Evolutionary conservation across 2,888 invertebrate genomes (phyloP), one percentile per base, ranked within the genome.

Genomic region (Heliothis peltigera): DNA sequence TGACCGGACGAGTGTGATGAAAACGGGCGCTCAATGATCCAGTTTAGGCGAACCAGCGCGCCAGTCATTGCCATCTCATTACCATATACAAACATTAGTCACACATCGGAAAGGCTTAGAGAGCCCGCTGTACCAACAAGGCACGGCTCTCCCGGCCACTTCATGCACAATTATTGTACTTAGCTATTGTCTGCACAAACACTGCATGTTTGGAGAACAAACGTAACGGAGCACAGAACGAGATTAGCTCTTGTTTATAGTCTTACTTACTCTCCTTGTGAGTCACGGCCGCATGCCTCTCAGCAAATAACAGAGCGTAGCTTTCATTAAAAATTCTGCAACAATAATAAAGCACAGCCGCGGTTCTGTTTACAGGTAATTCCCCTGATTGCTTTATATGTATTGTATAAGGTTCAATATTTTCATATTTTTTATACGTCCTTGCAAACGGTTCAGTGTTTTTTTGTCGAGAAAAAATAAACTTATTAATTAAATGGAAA

Each of bases 51-150:
- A 87, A 87, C 87, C 86, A 85, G 85, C 86, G 84, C 80, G 80
- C 85, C 80, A 81, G 52, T 89, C 87, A 94, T 95, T 94, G 94
- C 87, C 94, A 95, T 94, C 85, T 92, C 88, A 93, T 95, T 93
- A 94, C 78, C 94, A 94, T 95, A 93, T 57, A 73, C 92, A 92
- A 94, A 94, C 92, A 93, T 92, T 92, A 91, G 91, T 92, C 91
- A 91, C 89, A 89, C 89, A 88, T 90, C 86, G 91, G 87, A 88
- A 88, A 89, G 92, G 92, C 91, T 93, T 89, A 92, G 89, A 87
- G 89, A 86, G 87, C 84, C 87, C 91, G 86, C 86, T 90, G 87
- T 87, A 85, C 91, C 89, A 92, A 92, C 92, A 92, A 86, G 89
- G 84, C 86, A 84, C 83, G 85, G 80, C 85, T 85, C 87, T 83